A percentile compares a stretch with the other conserved stretches of the same genome.
Conservation (phyloP, 2,888 invertebrate species). For the Hololepta plana region DNA sequence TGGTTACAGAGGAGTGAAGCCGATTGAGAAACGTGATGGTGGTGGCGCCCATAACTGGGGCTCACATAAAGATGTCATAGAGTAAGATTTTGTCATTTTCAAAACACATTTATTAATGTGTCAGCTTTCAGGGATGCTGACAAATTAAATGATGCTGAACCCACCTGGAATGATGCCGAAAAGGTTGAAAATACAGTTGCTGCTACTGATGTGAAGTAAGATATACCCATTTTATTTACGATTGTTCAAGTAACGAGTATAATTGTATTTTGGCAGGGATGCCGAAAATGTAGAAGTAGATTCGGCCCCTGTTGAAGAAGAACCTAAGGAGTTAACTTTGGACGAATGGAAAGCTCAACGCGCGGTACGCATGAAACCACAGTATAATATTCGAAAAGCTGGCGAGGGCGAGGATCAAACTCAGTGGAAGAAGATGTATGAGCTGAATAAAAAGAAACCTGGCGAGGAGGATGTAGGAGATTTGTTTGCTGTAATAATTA, state of each 20-base stretch:
- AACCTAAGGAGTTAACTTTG: constrained; percentile 72
- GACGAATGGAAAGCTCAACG: constrained; percentile 90
- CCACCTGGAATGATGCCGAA: constrained; percentile 33
- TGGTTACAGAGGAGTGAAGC: constrained; percentile 63
- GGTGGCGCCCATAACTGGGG: constrained; percentile 95
- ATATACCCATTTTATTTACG: constrained; percentile 2
- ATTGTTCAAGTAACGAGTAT: constrained; percentile 1
- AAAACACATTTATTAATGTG: too few species aligned
- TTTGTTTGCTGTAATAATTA: constrained; percentile 1
- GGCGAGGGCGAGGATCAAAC: constrained; percentile 83
- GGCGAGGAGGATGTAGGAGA: constrained; percentile 23
- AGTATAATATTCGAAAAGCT: constrained; percentile 82
- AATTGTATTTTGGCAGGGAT: constrained; percentile 15
- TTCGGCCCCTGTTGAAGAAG: constrained; percentile 42
- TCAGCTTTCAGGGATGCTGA: constrained; percentile 21
- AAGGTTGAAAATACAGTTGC: constrained; percentile 20
- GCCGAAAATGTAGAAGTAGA: constrained; percentile 18
- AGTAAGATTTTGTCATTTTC: constrained; percentile 40
- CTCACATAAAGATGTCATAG: constrained; percentile 78
- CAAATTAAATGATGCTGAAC: constrained; percentile 17
- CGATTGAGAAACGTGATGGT: constrained; percentile 87
- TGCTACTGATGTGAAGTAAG: constrained; percentile 18
- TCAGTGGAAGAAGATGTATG: constrained; percentile 86
- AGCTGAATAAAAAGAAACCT: constrained; percentile 58
- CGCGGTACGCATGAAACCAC: constrained; percentile 63